Evolutionary conservation across 2,113 vertebrate genomes (phyloP), one percentile per base, ranked within the genome.

Genomic region (Albula glossodonta): DNA sequence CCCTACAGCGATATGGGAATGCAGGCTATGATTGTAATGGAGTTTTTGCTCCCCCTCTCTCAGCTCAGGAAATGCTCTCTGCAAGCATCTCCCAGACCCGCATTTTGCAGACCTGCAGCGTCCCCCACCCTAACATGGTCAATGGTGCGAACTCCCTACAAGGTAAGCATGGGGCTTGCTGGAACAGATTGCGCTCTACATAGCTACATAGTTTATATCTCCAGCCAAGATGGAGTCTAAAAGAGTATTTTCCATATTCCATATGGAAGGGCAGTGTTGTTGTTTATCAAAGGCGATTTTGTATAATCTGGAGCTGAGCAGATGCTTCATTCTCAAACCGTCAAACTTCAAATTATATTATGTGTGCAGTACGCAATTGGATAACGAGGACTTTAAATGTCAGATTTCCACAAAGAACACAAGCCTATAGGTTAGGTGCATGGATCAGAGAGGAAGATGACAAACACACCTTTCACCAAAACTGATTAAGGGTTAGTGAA

Each of bases 31-130:
- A 85, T 78, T 84, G 84, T 84, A 85, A 56, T 22, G 70, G 50
- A 86, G 66, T 41, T 87, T 79, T 84, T 51, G 81, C 49, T 53
- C n/a, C 87, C 74, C 85, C 51, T 81, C 49, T 87, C 63, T 57
- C 89, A 92, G 94, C 94, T 92, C 96, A 97, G 92, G 96, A 97
- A 92, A 95, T 97, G 94, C 87, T 98, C 12, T 96, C 96, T 83
- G 96, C 96, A 90, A 97, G 96, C 86, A 96, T 97, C 49, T 97
- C 96, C 85, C 97, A 97, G 91, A 96, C 95, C 66, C 94, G 96
- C 8, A 95, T 96, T 90, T 94, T 97, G 56, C 96, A 96, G 91
- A 96, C 96, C 0, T 97, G 96, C 88, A 95, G 93, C 2, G 94
- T 96, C 85, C 93, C 96, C 11, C 94, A 95, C 57, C 92, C 95